Conservation (phyloP, 2,888 invertebrate species). For the Drosophila multiciliata region DNA sequence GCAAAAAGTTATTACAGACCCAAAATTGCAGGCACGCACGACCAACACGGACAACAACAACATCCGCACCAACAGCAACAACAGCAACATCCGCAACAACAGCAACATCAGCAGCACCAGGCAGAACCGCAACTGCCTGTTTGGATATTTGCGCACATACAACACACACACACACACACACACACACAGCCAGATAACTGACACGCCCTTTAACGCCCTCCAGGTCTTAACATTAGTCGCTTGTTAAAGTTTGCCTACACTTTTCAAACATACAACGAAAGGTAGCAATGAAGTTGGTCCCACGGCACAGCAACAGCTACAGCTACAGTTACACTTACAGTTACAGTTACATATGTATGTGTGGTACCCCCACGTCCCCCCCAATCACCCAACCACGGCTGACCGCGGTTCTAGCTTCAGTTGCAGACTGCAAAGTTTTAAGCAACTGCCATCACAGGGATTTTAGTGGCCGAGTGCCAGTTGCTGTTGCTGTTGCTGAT, state of each 20-base stretch:
- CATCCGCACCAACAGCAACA: neutral
- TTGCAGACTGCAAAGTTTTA: constrained; percentile 41
- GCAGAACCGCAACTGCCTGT: constrained; percentile 13
- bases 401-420: neutral
- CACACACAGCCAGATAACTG: constrained; percentile 20
- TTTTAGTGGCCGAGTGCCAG: constrained; percentile 23
- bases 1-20: constrained; percentile 54
- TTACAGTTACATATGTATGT: neutral
- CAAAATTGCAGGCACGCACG: constrained; percentile 61
- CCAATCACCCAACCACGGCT: neutral
- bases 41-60: constrained; percentile 23
- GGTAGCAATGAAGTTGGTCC: constrained; percentile 32
- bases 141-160: constrained; percentile 32
- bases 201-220: constrained; percentile 7
- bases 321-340: neutral
- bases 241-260: constrained; percentile 55
- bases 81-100: neutral
- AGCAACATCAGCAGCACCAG: neutral
- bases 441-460: constrained; percentile 46
- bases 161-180: constrained; percentile 24
- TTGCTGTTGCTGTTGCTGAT: neutral
- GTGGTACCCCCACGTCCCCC: too few species aligned
- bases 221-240: constrained; percentile 45
- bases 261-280: constrained; percentile 19
- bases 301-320: constrained; percentile 1